Base-by-base conservation (phyloP, 1,140 invertebrate species). In the Ceratoteleas bidentatus region DNA sequence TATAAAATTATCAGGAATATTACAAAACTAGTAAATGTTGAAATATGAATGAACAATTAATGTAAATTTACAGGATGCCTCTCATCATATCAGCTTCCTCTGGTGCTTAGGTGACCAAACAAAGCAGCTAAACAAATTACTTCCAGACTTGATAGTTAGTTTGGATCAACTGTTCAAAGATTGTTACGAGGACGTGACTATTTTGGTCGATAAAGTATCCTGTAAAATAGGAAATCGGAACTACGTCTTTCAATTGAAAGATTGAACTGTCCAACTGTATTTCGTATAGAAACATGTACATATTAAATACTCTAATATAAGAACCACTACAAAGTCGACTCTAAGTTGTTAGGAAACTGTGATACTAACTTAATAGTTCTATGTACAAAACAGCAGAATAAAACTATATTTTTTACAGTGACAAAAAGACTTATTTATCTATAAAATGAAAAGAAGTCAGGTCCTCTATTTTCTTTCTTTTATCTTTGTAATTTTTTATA, bases 31-130 rank as follows among this genome's bases (percentile, higher is more conserved):
- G 36, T 38, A 38, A 38, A 38, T n/a, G n/a, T n/a, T n/a, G n/a
- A n/a, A n/a, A n/a, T n/a, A n/a, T n/a, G n/a, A n/a, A n/a, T n/a
- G n/a, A 38, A 38, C 5, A 38, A 38, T 15, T 16, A 5, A 14
- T 52, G 3, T 52, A 52, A 52, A 5, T 91, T 91, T n/a, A n/a
- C 82, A 95, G 95, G 91, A 95, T 85, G 93, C 94, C 53, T 95
- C 94, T 7, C 95, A 94, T 89, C 95, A 96, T 80, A 92, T 95
- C 68, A 95, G 95, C 86, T 91, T 95, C 64, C 87, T 38, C 5
- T 38, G 36, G 36, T 38, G 36, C 9, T 11, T 40, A 11, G 38
- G 38, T 3, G 11, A 40, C 88, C 87, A 92, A 66, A 88, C 90
- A 79, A 82, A 89, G 7, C 87, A 90, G 73, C 85, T 95, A 34